Conservation (phyloP, 2,113 vertebrate species). For the Andinoacara biseriatus region DNA sequence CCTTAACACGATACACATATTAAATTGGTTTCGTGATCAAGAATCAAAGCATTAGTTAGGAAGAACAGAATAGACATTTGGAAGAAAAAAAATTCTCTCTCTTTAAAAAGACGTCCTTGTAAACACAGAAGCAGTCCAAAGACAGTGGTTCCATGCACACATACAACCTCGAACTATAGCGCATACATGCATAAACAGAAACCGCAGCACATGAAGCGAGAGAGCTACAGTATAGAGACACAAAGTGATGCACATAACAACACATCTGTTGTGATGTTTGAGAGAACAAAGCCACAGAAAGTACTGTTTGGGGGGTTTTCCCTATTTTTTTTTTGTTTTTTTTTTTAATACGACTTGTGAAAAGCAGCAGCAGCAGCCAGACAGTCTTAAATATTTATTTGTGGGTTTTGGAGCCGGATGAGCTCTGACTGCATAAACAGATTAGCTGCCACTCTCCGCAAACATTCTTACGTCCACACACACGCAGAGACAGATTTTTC, state of each 20-base stretch:
- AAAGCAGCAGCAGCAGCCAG: conserved; percentile 20
- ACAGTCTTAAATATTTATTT: conserved; percentile 50
- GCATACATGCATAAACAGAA: neutral
- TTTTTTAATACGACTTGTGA: neutral
- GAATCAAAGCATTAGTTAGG: neutral
- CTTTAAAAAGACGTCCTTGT: neutral
- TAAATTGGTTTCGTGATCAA: neutral
- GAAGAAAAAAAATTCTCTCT: neutral
- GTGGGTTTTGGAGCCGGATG: conserved; percentile 42
- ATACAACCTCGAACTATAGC: neutral
- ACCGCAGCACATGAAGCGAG: neutral
- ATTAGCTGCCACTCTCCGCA: conserved; percentile 46
- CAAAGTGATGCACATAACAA: neutral
- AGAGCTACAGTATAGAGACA: neutral
- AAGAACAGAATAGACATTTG: neutral
- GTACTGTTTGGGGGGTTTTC: neutral
- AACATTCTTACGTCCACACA: conserved; percentile 37
- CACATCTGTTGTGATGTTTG: neutral
- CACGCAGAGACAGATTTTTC: neutral
- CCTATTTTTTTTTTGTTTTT: neutral
- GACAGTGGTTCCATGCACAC: neutral
- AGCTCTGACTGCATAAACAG: conserved; percentile 56
- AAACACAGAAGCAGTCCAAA: neutral
- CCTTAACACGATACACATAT: neutral
- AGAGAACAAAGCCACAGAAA: neutral